Evolutionary conservation across 2,797 vertebrate species (phyloP), one percentile per base, ranked within the genome.

Genomic region (Acropternis orthonyx): DNA sequence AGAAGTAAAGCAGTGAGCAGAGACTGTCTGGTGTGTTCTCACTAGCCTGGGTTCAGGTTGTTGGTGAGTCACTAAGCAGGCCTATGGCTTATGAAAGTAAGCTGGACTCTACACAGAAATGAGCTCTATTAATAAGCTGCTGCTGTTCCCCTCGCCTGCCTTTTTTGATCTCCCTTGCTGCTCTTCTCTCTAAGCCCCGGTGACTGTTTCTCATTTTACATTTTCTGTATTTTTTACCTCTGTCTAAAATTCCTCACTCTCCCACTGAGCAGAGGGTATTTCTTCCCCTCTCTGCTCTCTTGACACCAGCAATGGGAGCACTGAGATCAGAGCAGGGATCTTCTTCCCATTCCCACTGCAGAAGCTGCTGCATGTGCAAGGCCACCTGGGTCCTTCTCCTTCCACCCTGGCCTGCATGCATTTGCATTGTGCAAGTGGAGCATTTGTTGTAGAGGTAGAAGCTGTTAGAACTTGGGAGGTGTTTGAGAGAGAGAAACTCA

Each of bases 351-450:
- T 72, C 48, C 58, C 27, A 6, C 3, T 58, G 28, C 34, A 83
- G 84, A 85, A 79, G n/a, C 12, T 59, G 36, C 43, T 66, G 62
- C 30, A 3, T 41, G 39, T 41, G 41, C 28, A 28, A 28, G 22
- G 59, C 48, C 58, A 74, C 11, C 18, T 39, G 24, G 19, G 43
- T 39, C 43, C 36, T 5, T 2, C 17, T 39, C 8, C 21, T 39
- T 39, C 36, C 67, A 36, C 12, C 44, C 58, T 1, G 0, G 23
- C n/a, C 51, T 46, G n/a, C 1, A 2, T 59, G 26, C 18, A 1
- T 23, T 59, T 17, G 34, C 39, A 41, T 11, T 12, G 12, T 48
- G 26, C 23, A 62, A 26, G 32, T 21, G 28, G 6, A 75, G 13
- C 22, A 26, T 39, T 43, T 75, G 21, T 36, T 37, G 49, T 15